Evolutionary conservation across 2,113 vertebrate genomes (phyloP), one percentile per base, ranked within the genome.

Genomic region (Cyphomyrus discorhynchus): DNA sequence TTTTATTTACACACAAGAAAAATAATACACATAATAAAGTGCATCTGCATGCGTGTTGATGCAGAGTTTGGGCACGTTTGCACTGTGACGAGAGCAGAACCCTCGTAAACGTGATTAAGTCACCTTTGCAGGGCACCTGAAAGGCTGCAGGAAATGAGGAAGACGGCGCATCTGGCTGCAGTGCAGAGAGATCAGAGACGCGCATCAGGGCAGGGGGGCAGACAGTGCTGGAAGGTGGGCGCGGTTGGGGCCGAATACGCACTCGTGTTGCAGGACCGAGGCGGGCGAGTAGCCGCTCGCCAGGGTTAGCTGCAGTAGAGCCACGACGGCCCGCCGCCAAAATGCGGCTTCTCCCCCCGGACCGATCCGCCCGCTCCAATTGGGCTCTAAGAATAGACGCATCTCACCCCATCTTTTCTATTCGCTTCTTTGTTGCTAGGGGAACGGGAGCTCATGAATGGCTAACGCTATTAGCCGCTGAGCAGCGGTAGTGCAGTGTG

Each of bases 371-470:
- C 89, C 52, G 88, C 92, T 86, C 90, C 90, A 80, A 90, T 84
- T 90, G 53, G 89, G 90, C 92, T 88, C 92, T 93, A 93, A 94
- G 92, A 93, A 95, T 92, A 93, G 92, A 92, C 49, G 1, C 10
- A 56, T 86, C 88, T 84, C 88, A 53, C 89, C 87, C 88, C 31
- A n/a, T 91, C 92, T 91, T 92, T 93, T 93, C 91, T 91, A 91
- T 94, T 94, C 87, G 90, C 90, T 74, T 92, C 91, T 91, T 92
- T 83, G 93, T 95, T 91, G 92, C 93, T 91, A 91, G 91, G 92
- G 88, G 90, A 92, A 91, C 86, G 53, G 89, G 80, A 86, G 92
- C 87, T 91, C 89, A 88, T 47, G 87, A 92, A 92, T 74, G 90
- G 91, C 93, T 95, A 91, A 93, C 92, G 91, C 92, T 92, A 92